Evolutionary conservation across 2,888 invertebrate species (phyloP).

Genomic region (Drosophila neotestacea): DNA sequence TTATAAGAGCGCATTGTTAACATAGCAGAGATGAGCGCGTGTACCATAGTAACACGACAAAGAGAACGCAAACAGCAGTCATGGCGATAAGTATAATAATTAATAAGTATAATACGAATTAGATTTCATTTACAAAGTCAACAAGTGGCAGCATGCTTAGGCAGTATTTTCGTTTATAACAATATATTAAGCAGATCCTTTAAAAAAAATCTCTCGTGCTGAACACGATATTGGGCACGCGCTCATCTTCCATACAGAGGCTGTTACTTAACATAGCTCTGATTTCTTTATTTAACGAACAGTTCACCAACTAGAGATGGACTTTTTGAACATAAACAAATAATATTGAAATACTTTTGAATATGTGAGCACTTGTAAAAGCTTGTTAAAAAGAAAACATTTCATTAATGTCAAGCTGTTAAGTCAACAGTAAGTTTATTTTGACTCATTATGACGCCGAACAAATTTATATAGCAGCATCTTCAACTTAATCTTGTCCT

Average conservation of each 20-base stretch:
- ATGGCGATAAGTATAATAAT: not conserved
- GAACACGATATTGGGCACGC: constrained; percentile 19
- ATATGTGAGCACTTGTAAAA: too few species aligned
- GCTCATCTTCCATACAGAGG: constrained; percentile 19
- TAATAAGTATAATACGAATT: not conserved
- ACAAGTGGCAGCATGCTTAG: not conserved
- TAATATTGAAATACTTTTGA: too few species aligned
- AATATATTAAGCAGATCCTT: not conserved
- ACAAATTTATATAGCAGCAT: constrained; percentile 17
- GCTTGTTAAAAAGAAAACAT: too few species aligned
- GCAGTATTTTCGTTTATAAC: not conserved
- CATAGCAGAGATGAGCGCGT: constrained; percentile 39
- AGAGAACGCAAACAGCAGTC: not conserved
- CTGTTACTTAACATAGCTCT: constrained; percentile 26
- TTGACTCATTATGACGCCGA: constrained; percentile 2
- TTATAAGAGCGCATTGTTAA: constrained; percentile 52
- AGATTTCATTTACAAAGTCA: not conserved
- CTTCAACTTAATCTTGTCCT: constrained; percentile 36
- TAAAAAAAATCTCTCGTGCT: constrained; percentile 3
- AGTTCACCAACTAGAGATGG: constrained; percentile 33
- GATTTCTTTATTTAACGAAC: constrained; percentile 5
- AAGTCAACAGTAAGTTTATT: not conserved
- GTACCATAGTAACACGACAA: constrained; percentile 28
- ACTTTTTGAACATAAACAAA: not conserved
- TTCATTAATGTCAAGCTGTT: not conserved